phyloP scores from a whole-genome alignment of 2,113 vertebrate species.

The Seriola quinqueradiata region DNA sequence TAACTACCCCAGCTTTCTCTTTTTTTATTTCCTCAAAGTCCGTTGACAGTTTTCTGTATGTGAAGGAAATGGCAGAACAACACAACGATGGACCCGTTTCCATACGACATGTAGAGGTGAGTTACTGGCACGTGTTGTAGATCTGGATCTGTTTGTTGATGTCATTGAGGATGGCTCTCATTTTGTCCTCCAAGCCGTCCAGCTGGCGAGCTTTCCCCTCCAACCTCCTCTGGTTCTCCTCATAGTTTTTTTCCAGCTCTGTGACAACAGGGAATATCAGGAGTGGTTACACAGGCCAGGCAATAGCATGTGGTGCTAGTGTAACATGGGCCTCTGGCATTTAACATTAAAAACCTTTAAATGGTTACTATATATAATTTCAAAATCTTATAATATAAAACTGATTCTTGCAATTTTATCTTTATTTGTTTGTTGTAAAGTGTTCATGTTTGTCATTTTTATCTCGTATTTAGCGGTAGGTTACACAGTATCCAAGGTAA shows the following conservation, averaged over 20 bases:
- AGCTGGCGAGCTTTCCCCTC: conserved; percentile 93
- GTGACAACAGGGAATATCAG: conserved; percentile 18
- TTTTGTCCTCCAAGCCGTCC: conserved; percentile 94
- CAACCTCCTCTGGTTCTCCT: conserved; percentile 90
- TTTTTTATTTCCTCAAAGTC: background rate
- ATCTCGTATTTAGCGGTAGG: background rate
- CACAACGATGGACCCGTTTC: background rate
- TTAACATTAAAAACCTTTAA: too few species aligned
- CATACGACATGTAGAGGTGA: background rate
- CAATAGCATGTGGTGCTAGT: background rate
- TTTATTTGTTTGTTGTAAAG: too few species aligned
- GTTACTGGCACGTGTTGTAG: conserved; percentile 97
- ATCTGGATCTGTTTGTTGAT: conserved; percentile 98
- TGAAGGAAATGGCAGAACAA: background rate
- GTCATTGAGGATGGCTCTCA: conserved; percentile 91
- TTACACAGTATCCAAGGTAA: background rate
- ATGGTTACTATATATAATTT: too few species aligned
- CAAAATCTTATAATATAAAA: too few species aligned
- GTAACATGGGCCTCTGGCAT: background rate
- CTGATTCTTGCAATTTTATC: too few species aligned
- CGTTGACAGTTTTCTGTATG: background rate
- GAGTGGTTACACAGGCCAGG: background rate
- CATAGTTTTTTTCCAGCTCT: conserved; percentile 94
- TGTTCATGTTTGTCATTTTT: background rate
- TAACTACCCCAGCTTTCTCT: background rate